Base-by-base conservation (phyloP, 2,797 vertebrate species). In the Enteromius viviparus region DNA sequence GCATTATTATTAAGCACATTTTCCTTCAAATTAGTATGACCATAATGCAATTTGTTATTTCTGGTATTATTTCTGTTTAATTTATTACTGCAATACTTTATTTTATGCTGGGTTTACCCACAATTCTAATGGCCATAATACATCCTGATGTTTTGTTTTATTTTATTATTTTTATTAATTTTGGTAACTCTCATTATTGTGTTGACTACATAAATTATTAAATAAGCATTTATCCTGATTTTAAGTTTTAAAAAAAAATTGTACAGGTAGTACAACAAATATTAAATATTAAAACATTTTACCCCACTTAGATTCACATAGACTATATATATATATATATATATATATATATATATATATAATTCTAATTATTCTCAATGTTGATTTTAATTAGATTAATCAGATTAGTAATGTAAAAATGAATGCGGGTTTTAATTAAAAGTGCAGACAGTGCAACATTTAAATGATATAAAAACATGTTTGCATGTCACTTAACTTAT, bases 1-100 rank as follows among this genome's bases (percentile, higher is more conserved):
- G 10, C 17, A n/a, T 65, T 65, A 9, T 19, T 37, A 6, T 53
- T n/a, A 53, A 55, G 71, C 71, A 75, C 71, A 37, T 75, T 75
- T 55, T 74, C 71, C 6, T 21, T 53, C 47, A 51, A 32, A 21
- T 49, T 32, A 26, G 29, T 26, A 32, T 6, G 15, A 72, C 1
- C 12, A 7, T n/a, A 34, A 74, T 7, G 10, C 17, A 1, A 29
- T 15, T 15, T 17, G 2, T 45, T 7, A 70, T 70, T 17, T 17
- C 14, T 9, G 68, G n/a, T 17, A 15, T 47, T 26, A 37, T 37
- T 70, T 6, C 4, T 70, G 40, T 49, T 71, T 9, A 29, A 29
- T 70, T 70, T 29, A 47, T 47, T 49, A 29, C 69, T 71, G 23
- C 26, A 71, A 49, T 19, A 26, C 66, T 29, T 23, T 47, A 8